Conservation (phyloP, 2,888 invertebrate genomes). For the Agrochola litura region DNA sequence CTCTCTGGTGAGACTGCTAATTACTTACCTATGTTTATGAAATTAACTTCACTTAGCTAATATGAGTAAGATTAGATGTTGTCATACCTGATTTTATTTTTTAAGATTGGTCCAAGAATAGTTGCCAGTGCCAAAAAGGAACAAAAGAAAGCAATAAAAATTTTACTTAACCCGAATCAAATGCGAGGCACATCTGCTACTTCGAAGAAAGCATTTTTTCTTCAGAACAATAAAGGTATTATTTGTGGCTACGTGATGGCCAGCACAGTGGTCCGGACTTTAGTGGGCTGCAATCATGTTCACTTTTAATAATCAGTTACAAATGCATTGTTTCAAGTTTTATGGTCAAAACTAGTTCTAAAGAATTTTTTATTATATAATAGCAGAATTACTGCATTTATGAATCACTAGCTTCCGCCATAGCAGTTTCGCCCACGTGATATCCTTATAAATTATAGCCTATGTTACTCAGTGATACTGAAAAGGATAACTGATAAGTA, state of each 20-base stretch:
- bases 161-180: constrained; percentile 19
- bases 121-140: constrained; percentile 17
- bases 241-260: constrained; percentile 68
- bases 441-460: too few species aligned
- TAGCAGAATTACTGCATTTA: not conserved
- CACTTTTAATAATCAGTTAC: constrained; percentile 51
- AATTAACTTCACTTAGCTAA: not conserved
- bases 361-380: not conserved
- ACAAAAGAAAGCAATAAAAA: not conserved
- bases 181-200: constrained; percentile 25
- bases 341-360: constrained; percentile 17
- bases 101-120: not conserved
- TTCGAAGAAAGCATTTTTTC: constrained; percentile 46
- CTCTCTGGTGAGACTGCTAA: too few species aligned
- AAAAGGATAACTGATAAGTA: too few species aligned
- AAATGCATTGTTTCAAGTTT: constrained; percentile 24
- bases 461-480: too few species aligned
- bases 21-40: not conserved
- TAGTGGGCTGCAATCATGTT: constrained; percentile 51
- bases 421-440: too few species aligned
- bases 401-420: not conserved
- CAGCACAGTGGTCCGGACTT: constrained; percentile 60
- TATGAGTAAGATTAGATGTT: not conserved
- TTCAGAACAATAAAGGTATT: constrained; percentile 57
- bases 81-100: not conserved